Base-by-base conservation (phyloP, 2,888 invertebrate species). In the Coremacera marginata region DNA sequence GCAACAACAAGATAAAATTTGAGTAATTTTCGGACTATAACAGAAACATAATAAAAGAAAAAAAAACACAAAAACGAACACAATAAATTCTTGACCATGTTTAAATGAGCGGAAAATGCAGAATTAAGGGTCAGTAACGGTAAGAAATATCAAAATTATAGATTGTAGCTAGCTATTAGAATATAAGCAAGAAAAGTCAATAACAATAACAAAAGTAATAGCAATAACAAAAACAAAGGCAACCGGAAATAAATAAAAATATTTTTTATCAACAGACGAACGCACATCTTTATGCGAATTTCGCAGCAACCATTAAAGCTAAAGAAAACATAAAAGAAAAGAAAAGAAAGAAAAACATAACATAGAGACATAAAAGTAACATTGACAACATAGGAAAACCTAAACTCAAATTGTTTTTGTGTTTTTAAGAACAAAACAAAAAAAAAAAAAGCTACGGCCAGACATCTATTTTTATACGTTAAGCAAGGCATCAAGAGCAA, bases 161-260 rank as follows among this genome's bases (percentile, higher is more conserved):
- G 14, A 44, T 44, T 44, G 11, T 44, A 11, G 44, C 44, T 44
- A 14, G 44, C 44, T 44, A 11, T 14, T 14, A 25, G 11, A 60
- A 60, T 60, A 27, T 27, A 25, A 5, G 16, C 22, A 60, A 60
- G 27, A 60, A 60, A 22, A 60, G 16, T 60, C 60, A 60, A 60
- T 27, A 60, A 60, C 25, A 55, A 55, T 22, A 55, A 55, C n/a
- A 60, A 60, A 14, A 60, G n/a, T 4, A 55, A 55, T 9, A 55
- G 14, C n/a, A 11, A 27, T 27, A 60, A 60, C 60, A 25, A 60
- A 27, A 60, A 60, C 25, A 60, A 60, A 22, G 14, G 44, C 44
- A 44, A 44, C 14, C 60, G 27, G 60, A 60, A 60, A 60, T 11
- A 60, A 60, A 60, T 60, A 60, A 60, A 60, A 60, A 60, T 60